Base-by-base conservation (phyloP, 2,888 invertebrate genomes). In the Oeneis ivallda region DNA sequence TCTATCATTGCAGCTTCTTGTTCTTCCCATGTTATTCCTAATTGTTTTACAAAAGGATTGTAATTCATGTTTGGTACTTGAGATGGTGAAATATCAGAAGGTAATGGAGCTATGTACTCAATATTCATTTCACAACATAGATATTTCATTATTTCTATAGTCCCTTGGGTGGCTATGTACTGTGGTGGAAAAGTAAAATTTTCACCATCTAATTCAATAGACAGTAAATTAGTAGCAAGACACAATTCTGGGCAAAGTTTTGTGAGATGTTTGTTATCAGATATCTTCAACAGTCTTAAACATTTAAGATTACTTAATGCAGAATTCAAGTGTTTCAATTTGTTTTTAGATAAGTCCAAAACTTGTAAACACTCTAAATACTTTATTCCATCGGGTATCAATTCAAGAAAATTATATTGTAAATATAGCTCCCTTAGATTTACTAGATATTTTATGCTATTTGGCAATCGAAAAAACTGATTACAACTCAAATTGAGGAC, bases 381-480 rank as follows among this genome's bases (percentile, higher is more conserved):
- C 74, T 94, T 93, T 77, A 97, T 93, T 71, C 93, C 92, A 67
- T 94, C 93, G 70, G 97, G 96, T 80, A 97, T 86, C 75, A 87
- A 86, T 79, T 93, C 94, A 66, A 97, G 82, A 69, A 92, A 92
- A 92, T 97, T 97, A 78, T 94, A 92, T 79, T 95, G 95, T 71
- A 96, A 75, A 87, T 96, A 94, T 67, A 97, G 86, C 82, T 96
- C 96, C 91, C 94, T 93, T 73, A 97, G 92, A 76, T 94, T 95
- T 70, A 89, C 89, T 74, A 97, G 92, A 82, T 89, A 92, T 81
- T 87, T 91, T 75, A 96, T 93, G 74, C 94, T 94, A 71, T 93
- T 90, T 68, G 96, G 94, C 79, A 96, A 85, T 74, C 85, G 84
- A 65, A 86, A 85, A 81, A 96, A 94, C 79, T 90, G 92, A 87